A percentile compares a stretch with the other conserved stretches of the same genome.
Evolutionary conservation across 2,888 invertebrate genomes (phyloP).

Genomic region (Eristalinus sepulchralis): DNA sequence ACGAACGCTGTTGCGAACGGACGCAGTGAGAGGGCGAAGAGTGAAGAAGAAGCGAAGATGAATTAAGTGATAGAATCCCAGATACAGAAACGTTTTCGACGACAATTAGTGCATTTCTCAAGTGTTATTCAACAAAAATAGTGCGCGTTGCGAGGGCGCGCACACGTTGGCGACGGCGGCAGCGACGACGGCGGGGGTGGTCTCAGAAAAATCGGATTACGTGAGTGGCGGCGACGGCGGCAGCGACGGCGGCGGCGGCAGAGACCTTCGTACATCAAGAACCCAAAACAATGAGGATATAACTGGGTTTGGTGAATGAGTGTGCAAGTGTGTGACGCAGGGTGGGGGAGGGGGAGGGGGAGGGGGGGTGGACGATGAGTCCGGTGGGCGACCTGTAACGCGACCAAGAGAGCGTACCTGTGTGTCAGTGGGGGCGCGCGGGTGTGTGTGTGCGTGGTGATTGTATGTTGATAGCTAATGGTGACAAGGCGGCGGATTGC

Average conservation of each 20-base stretch:
- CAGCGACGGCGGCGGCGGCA: constrained; percentile 66
- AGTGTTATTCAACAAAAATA: constrained; percentile 63
- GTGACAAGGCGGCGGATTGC: not conserved
- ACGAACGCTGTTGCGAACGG: not conserved
- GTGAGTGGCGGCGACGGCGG: constrained; percentile 62
- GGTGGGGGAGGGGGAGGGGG: constrained; percentile 65
- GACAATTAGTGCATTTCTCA: constrained; percentile 36
- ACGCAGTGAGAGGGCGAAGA: not conserved
- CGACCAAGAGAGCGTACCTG: not conserved
- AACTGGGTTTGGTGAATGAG: not conserved
- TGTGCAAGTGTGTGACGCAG: not conserved
- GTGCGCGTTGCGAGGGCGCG: not conserved
- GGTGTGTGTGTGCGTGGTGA: constrained; percentile 1
- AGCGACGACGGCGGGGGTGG: not conserved
- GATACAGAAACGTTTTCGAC: constrained; percentile 27
- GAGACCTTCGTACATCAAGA: constrained; percentile 64
- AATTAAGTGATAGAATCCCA: constrained; percentile 1
- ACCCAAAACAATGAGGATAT: constrained; percentile 66
- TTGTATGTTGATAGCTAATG: constrained; percentile 1
- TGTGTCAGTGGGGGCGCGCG: not conserved
- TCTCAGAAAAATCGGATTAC: constrained; percentile 60
- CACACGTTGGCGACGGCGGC: too few relatives aligned
- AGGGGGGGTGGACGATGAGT: not conserved
- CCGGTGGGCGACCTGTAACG: constrained; percentile 11
- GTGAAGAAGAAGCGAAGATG: not conserved